These are phyloP conservation scores for Chlamydotis undulata DNA, from an alignment of 2,113 vertebrate species.

Conservation along the genomic window DNA sequence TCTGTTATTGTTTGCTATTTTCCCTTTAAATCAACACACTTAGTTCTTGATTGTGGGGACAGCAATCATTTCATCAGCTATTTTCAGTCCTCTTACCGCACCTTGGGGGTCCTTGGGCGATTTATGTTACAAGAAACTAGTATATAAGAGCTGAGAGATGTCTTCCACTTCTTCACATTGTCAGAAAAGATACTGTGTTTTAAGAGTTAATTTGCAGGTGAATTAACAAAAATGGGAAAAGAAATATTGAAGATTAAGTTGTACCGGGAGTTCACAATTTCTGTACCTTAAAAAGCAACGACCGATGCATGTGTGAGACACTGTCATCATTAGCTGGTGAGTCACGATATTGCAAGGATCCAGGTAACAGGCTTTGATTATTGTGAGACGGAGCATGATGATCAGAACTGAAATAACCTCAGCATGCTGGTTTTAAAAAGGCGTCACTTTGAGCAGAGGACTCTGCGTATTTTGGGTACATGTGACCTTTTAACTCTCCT, in stretches of 20 bases:
- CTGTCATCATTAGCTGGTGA: conserved; percentile 38
- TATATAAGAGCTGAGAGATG: background rate
- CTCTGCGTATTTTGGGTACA: background rate
- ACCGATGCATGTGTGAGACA: conserved; percentile 49
- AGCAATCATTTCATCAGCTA: background rate
- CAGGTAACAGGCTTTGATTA: conserved; percentile 52
- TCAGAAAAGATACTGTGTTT: background rate
- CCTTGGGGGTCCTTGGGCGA: background rate
- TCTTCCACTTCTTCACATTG: background rate
- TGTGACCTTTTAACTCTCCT: background rate
- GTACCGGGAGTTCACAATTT: conserved; percentile 16
- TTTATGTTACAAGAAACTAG: background rate
- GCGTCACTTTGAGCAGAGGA: background rate
- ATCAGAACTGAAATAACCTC: conserved; percentile 45
- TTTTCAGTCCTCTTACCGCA: background rate
- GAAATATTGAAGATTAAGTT: background rate
- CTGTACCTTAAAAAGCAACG: conserved; percentile 27
- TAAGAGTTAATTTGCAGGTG: background rate
- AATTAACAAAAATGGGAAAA: background rate
- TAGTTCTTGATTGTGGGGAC: background rate
- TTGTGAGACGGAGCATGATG: background rate
- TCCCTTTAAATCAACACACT: background rate
- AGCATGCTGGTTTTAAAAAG: background rate
- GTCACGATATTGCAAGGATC: conserved; percentile 42
- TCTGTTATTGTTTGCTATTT: background rate